phyloP scores from a whole-genome alignment of 1,140 invertebrate genomes.

The Rhopalosiphum maidis region DNA sequence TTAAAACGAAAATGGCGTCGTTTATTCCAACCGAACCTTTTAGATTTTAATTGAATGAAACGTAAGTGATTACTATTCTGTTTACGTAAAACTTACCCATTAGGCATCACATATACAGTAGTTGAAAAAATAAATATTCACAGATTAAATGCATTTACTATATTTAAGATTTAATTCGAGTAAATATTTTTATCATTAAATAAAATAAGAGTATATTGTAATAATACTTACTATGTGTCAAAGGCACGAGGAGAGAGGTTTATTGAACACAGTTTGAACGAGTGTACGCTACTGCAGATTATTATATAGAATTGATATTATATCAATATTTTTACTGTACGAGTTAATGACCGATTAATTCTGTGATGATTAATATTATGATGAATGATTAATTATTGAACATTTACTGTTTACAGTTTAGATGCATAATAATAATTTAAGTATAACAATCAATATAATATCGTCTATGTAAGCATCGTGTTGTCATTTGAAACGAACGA shows the following conservation, averaged over 20 bases:
- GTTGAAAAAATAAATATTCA: not conserved
- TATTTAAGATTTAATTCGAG: not conserved
- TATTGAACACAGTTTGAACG: not conserved
- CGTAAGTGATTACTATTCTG: not conserved
- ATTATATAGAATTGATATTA: not conserved
- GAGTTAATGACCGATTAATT: not conserved
- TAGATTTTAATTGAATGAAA: not conserved
- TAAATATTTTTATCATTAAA: no score
- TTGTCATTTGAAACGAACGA: not conserved
- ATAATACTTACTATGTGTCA: not conserved
- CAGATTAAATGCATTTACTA: not conserved
- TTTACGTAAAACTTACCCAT: not conserved
- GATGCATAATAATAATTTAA: not conserved
- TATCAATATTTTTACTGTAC: not conserved
- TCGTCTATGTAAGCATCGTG: not conserved
- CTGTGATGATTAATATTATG: not conserved
- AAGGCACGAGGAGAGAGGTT: not conserved
- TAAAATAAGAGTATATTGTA: no score
- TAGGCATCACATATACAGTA: not conserved
- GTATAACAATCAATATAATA: not conserved
- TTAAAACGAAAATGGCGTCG: not conserved
- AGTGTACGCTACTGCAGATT: not conserved
- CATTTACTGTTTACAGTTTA: not conserved
- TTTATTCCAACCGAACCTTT: not conserved
- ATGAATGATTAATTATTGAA: not conserved